Conservation (phyloP, 2,113 vertebrate genomes). For the Clarias magur region DNA sequence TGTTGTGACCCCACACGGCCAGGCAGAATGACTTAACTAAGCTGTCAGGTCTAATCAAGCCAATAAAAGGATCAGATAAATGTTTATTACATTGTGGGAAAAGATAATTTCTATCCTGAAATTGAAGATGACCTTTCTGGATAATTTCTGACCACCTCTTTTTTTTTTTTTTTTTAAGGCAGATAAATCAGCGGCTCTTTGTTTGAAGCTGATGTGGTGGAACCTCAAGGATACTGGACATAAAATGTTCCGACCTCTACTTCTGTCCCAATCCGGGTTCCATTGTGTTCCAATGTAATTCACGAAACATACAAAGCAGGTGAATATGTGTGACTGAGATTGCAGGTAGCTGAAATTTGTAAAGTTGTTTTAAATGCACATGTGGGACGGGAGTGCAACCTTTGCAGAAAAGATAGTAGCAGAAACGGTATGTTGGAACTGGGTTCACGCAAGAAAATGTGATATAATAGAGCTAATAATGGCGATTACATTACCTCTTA, state of each 20-base stretch:
- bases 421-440: not conserved
- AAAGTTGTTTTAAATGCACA: not conserved
- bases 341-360: not conserved
- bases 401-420: not conserved
- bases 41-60: conserved; percentile 99
- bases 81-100: conserved; percentile 98
- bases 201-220: conserved; percentile 69
- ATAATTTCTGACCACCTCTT: conserved; percentile 88
- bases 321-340: conserved; percentile 7
- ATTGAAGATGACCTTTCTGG: conserved; percentile 99
- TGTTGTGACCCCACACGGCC: conserved; percentile 90
- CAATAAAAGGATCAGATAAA: conserved; percentile 98
- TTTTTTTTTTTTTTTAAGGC: conserved; percentile 81
- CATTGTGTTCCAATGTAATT: conserved; percentile 28
- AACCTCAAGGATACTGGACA: conserved; percentile 67
- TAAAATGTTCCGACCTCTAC: conserved; percentile 66
- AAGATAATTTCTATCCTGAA: conserved; percentile 99
- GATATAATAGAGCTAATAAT: not conserved
- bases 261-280: conserved; percentile 32
- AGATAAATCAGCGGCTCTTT: conserved; percentile 76
- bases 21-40: conserved; percentile 97
- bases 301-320: conserved; percentile 32
- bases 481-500: not conserved
- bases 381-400: not conserved
- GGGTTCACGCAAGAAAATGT: not conserved